Evolutionary conservation across 2,888 invertebrate genomes (phyloP).

Genomic region (Odiellus spinosus): DNA sequence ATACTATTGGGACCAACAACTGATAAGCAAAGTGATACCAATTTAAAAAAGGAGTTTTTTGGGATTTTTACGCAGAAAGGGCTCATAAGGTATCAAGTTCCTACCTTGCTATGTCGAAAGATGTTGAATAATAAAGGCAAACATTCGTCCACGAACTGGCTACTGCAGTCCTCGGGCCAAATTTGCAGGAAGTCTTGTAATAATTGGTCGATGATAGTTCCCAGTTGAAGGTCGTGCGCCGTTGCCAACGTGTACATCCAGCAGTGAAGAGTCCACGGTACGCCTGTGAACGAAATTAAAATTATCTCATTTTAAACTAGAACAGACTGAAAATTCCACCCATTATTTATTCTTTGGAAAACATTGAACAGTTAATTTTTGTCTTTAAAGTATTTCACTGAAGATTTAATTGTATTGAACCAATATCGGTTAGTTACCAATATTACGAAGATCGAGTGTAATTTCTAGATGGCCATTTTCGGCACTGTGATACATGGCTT

Average conservation of each 20-base stretch:
- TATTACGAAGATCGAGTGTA: conserved; percentile 65
- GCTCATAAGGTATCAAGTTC: conserved; percentile 10
- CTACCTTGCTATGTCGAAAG: conserved; percentile 72
- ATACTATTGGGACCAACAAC: too few relatives aligned
- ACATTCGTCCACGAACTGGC: conserved; percentile 77
- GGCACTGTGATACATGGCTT: conserved; percentile 86
- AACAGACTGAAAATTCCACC: too few relatives aligned
- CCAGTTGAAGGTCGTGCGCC: conserved; percentile 64
- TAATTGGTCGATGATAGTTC: conserved; percentile 70
- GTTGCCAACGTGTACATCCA: conserved; percentile 80
- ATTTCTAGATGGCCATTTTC: conserved; percentile 75
- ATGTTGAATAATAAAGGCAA: conserved; percentile 76
- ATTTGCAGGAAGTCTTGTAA: conserved; percentile 78
- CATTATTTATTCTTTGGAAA: too few relatives aligned
- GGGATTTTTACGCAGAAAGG: too few relatives aligned
- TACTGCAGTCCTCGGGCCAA: conserved; percentile 73
- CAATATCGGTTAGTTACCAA: too few relatives aligned
- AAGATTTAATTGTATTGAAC: too few relatives aligned
- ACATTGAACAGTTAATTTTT: too few relatives aligned
- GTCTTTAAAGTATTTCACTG: too few relatives aligned
- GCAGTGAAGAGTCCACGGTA: conserved; percentile 80
- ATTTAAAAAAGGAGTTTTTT: too few relatives aligned
- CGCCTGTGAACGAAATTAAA: conserved; percentile 32
- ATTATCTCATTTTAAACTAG: background rate
- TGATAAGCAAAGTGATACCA: too few relatives aligned